Evolutionary conservation across 1,140 invertebrate genomes (phyloP).

Genomic region (Plutomurus gul): DNA sequence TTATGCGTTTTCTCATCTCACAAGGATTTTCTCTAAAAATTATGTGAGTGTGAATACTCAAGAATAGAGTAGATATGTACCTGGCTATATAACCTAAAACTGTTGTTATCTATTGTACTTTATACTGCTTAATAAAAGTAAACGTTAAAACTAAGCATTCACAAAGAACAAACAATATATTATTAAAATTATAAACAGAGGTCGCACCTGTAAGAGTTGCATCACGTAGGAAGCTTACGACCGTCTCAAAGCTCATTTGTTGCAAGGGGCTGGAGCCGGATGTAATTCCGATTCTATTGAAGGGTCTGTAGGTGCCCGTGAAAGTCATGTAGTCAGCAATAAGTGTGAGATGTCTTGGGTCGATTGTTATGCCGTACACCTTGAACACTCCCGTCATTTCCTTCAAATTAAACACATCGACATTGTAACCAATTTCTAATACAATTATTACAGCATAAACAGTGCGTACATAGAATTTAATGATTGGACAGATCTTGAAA

Average conservation of each 20-base stretch:
- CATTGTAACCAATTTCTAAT: neutral
- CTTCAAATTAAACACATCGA: slow-evolving; percentile 56
- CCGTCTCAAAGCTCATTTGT: slow-evolving; percentile 98
- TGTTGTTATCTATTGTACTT: no score
- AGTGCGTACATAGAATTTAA: no score
- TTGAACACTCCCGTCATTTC: slow-evolving; percentile 92
- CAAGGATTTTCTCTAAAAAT: no score
- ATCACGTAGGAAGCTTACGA: slow-evolving; percentile 81
- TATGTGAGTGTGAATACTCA: no score
- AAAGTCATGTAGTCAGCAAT: slow-evolving; percentile 99
- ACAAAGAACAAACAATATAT: no score
- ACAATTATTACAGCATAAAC: neutral
- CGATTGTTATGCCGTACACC: slow-evolving; percentile 94
- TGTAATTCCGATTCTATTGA: slow-evolving; percentile 89
- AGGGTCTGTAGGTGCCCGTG: slow-evolving; percentile 83
- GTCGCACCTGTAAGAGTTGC: slow-evolving; percentile 68
- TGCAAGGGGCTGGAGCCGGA: slow-evolving; percentile 87
- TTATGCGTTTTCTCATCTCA: no score
- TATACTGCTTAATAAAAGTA: no score
- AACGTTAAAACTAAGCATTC: no score
- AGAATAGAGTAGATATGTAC: neutral
- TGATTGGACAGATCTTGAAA: no score
- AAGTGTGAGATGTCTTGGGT: slow-evolving; percentile 87
- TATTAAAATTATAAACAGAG: neutral
- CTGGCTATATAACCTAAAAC: no score